phyloP scores from a whole-genome alignment of 2,888 invertebrate genomes.

The Hetaerina titia region DNA sequence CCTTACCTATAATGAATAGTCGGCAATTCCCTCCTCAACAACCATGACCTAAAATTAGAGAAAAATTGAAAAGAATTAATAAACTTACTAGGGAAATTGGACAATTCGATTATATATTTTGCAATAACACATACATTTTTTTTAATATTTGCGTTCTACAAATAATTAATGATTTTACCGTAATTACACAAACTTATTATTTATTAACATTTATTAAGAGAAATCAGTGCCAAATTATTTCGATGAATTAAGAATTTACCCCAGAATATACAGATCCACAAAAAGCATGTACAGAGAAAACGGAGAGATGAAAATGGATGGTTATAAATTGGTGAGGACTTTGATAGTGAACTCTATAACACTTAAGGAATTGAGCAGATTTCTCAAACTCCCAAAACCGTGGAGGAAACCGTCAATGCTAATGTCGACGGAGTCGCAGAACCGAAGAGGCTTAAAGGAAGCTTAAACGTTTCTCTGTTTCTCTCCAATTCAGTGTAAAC shows the following conservation, averaged over 20 bases:
- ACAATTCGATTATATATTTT: no score
- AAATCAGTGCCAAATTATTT: no score
- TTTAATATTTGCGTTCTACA: no score
- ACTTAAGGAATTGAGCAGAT: not conserved
- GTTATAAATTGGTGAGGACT: not conserved
- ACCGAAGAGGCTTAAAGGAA: slow-evolving; percentile 40
- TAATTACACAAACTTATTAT: no score
- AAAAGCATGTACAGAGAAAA: not conserved
- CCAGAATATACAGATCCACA: not conserved
- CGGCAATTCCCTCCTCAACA: not conserved
- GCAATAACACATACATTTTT: no score
- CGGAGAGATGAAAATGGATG: not conserved
- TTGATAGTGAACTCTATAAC: not conserved
- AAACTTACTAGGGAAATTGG: no score
- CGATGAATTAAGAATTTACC: no score
- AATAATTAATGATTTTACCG: no score
- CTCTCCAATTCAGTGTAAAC: not conserved
- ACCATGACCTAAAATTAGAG: not conserved
- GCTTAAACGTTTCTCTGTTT: not conserved
- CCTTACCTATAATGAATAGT: not conserved
- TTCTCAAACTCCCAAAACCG: not conserved
- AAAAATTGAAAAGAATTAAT: not conserved
- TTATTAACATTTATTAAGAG: no score
- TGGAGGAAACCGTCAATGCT: not conserved
- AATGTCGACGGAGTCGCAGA: not conserved